Conservation (phyloP, 92 coral and sea anemone genomes). For the Galaxea fascicularis region DNA sequence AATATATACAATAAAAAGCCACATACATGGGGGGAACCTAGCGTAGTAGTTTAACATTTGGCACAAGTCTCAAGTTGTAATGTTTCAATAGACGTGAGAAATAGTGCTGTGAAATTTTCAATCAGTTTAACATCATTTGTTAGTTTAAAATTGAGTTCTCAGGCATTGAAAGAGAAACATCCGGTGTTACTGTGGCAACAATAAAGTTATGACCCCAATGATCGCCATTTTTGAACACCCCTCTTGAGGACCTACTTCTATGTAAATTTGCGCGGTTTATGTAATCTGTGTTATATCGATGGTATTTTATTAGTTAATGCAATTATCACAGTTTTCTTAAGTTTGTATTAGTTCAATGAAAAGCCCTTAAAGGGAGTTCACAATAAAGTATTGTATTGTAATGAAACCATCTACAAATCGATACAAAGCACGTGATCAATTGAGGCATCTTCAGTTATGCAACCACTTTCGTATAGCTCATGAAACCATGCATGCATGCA, state of each 20-base stretch:
- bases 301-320: too few relatives aligned
- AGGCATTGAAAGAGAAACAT: conserved; percentile 2
- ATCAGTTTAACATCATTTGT: not conserved
- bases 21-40: not conserved
- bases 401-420: too few relatives aligned
- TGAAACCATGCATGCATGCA: too few relatives aligned
- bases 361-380: too few relatives aligned
- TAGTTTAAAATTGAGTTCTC: not conserved
- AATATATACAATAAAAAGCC: not conserved
- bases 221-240: not conserved
- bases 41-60: not conserved
- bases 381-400: too few relatives aligned
- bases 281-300: too few relatives aligned
- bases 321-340: too few relatives aligned
- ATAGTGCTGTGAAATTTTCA: not conserved
- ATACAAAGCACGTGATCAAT: too few relatives aligned
- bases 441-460: too few relatives aligned
- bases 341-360: too few relatives aligned
- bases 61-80: conserved; percentile 3
- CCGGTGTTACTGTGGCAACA: conserved; percentile 2
- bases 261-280: not conserved
- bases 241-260: not conserved
- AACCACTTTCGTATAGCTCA: too few relatives aligned
- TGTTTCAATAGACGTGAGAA: not conserved
- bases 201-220: not conserved